Conservation (phyloP, 2,888 invertebrate genomes). For the Amphipyra tragopoginis region DNA sequence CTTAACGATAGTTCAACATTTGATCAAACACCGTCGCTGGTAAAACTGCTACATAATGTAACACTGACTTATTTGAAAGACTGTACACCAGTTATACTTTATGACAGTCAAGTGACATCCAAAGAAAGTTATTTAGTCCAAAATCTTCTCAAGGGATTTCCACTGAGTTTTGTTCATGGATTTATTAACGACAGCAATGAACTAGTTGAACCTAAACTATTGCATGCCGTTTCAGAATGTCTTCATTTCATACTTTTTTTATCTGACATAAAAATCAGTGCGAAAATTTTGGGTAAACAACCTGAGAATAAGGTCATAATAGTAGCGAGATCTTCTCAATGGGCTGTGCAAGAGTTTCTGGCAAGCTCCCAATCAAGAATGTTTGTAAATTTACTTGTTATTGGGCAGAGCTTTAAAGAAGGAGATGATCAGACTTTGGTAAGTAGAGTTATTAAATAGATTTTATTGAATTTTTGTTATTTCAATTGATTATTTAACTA, state of each 20-base stretch:
- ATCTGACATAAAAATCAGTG: conserved; percentile 90
- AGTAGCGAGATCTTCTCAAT: conserved; percentile 92
- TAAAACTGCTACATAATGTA: conserved; percentile 90
- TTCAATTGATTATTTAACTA: conserved; percentile 1
- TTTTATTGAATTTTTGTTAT: not conserved
- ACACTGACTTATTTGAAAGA: conserved; percentile 90
- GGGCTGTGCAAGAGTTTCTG: conserved; percentile 93
- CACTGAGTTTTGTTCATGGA: conserved; percentile 91
- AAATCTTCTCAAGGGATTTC: conserved; percentile 89
- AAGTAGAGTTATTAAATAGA: conserved; percentile 57
- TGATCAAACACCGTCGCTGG: conserved; percentile 90
- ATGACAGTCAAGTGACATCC: conserved; percentile 90
- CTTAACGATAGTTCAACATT: conserved; percentile 75
- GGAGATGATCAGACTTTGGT: conserved; percentile 83
- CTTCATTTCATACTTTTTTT: conserved; percentile 92
- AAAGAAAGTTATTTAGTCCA: conserved; percentile 89
- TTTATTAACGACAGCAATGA: conserved; percentile 87
- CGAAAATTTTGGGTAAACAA: conserved; percentile 91
- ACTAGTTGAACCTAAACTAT: conserved; percentile 81
- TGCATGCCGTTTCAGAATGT: conserved; percentile 86
- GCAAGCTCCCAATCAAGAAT: conserved; percentile 90
- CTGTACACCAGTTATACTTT: conserved; percentile 92
- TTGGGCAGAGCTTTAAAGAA: conserved; percentile 91
- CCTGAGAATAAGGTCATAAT: conserved; percentile 91
- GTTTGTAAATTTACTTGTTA: conserved; percentile 92